These are phyloP conservation scores for Belgica antarctica DNA, from an alignment of 2,888 invertebrate genomes.

Conservation along the genomic window DNA sequence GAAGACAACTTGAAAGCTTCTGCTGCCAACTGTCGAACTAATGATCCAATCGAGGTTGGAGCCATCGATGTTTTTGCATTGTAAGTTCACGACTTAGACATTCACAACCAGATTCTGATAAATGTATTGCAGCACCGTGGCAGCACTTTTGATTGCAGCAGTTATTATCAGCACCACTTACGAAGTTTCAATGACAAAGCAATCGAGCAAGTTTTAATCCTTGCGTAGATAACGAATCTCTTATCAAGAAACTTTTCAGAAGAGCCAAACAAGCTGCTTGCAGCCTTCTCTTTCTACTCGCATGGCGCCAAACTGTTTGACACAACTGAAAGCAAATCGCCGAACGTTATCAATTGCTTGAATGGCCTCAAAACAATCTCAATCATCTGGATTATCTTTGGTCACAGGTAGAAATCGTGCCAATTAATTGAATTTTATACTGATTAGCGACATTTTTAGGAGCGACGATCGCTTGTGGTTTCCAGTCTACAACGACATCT, in stretches of 20 bases:
- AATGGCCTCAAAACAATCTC: no score
- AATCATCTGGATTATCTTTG: no score
- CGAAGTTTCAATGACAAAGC: conserved; percentile 47
- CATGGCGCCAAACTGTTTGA: conserved; percentile 53
- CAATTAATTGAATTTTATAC: no score
- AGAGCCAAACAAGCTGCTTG: conserved; percentile 47
- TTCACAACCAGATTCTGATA: background rate
- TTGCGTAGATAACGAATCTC: background rate
- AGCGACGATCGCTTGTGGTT: no score
- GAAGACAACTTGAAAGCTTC: background rate
- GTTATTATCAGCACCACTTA: conserved; percentile 47
- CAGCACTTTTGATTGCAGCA: conserved; percentile 45
- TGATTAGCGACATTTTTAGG: no score
- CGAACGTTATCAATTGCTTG: no score
- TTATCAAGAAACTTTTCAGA: background rate
- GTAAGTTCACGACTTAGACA: conserved; percentile 48
- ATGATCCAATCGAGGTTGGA: conserved; percentile 49
- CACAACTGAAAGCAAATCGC: conserved; percentile 44
- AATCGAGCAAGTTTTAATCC: background rate
- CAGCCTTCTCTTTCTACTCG: conserved; percentile 54
- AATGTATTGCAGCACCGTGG: conserved; percentile 42
- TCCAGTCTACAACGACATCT: no score
- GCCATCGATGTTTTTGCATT: conserved; percentile 52
- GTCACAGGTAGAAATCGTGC: no score
- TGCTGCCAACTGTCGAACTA: conserved; percentile 49